Percentiles rank a stretch among this genome's conserved stretches.
phyloP scores from a whole-genome alignment of 2,797 vertebrate genomes.

The Gephyroberyx darwinii region DNA sequence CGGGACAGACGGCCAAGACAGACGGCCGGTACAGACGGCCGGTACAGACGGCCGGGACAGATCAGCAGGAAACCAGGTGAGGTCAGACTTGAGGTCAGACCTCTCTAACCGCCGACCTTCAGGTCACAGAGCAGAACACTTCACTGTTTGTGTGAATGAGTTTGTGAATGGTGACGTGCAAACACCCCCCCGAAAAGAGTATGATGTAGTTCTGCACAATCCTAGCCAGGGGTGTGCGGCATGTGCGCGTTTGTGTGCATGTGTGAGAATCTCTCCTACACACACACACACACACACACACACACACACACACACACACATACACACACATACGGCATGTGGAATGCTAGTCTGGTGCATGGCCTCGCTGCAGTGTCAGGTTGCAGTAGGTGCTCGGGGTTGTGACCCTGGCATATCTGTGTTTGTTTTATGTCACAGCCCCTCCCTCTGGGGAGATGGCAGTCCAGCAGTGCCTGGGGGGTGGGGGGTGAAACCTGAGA shows the following conservation, averaged over 20 bases:
- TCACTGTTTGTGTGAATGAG: background rate
- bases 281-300: constrained; percentile 55
- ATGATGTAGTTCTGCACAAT: background rate
- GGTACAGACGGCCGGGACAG: constrained; percentile 38
- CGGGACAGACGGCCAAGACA: constrained; percentile 49
- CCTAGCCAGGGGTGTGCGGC: constrained; percentile 16
- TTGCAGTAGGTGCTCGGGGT: constrained; percentile 72
- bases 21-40: too few species aligned
- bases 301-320: background rate
- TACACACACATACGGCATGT: constrained; percentile 15
- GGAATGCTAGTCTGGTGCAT: constrained; percentile 51
- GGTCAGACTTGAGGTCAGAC: constrained; percentile 58
- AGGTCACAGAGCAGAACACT: constrained; percentile 49
- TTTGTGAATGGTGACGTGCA: constrained; percentile 27
- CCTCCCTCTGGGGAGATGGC: constrained; percentile 75
- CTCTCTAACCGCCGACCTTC: constrained; percentile 44
- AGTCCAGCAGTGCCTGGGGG: constrained; percentile 66
- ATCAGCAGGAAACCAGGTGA: constrained; percentile 60
- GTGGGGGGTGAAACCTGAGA: constrained; percentile 77
- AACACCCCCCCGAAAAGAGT: background rate
- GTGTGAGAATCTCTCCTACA: constrained; percentile 34
- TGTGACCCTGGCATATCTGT: constrained; percentile 72
- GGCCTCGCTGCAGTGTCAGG: constrained; percentile 57
- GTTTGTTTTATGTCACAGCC: constrained; percentile 78
- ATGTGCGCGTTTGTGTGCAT: constrained; percentile 29